phyloP scores from a whole-genome alignment of 2,113 vertebrate species.

The Nothoprocta perdicaria region DNA sequence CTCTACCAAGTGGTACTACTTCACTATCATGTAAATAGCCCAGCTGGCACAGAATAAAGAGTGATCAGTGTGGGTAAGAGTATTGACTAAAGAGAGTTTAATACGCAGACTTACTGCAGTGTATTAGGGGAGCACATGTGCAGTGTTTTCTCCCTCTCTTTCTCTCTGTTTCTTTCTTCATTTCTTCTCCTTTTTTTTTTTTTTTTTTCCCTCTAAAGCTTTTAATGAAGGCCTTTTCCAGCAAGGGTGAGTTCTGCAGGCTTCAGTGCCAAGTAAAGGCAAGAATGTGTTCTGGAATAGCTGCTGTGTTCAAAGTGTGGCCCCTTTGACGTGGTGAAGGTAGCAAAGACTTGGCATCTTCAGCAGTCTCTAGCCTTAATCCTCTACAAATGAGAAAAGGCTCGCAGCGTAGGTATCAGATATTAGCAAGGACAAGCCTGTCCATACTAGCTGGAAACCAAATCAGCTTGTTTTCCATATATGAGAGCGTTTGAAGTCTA shows the following conservation, averaged over 20 bases:
- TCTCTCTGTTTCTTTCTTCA: fast-evolving
- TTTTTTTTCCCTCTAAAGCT: too few relatives aligned
- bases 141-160: not conserved
- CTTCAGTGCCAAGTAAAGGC: not conserved
- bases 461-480: not conserved
- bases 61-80: not conserved
- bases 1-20: not conserved
- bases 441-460: not conserved
- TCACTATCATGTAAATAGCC: not conserved
- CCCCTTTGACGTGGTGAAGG: not conserved
- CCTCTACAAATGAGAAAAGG: not conserved
- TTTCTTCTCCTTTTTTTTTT: too few relatives aligned
- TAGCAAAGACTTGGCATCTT: not conserved
- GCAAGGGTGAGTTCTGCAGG: not conserved
- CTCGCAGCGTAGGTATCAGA: not conserved
- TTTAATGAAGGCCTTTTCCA: not conserved
- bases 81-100: not conserved
- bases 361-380: not conserved
- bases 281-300: not conserved
- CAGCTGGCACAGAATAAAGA: not conserved
- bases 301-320: not conserved
- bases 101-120: not conserved
- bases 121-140: not conserved
- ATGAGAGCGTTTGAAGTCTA: not conserved
- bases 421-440: not conserved